phyloP scores from a whole-genome alignment of 64 coral and sea anemone genomes.

The Porites australiensis region DNA sequence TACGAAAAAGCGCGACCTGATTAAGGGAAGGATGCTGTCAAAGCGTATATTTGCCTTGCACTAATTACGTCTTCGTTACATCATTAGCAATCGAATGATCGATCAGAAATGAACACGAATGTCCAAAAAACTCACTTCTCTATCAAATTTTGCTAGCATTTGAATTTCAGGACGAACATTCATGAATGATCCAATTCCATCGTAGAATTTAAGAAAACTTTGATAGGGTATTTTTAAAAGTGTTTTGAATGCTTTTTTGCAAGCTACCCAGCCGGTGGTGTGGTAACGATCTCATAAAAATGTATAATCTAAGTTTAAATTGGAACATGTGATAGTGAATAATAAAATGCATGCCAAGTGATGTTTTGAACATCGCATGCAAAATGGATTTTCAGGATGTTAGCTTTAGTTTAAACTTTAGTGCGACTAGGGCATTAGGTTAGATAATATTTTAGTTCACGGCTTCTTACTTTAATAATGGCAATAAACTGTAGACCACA shows the following conservation, averaged over 20 bases:
- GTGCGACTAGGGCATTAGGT: no score
- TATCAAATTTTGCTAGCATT: background rate
- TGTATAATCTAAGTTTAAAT: background rate
- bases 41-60: constrained; percentile 15
- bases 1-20: constrained; percentile 9
- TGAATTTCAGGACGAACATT: background rate
- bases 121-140: background rate
- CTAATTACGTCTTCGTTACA: constrained; percentile 22
- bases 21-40: background rate
- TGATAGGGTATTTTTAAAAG: background rate
- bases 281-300: background rate
- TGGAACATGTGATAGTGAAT: no score
- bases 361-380: no score
- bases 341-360: no score
- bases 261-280: background rate
- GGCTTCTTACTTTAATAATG: no score
- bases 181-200: background rate
- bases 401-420: no score
- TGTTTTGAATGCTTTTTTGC: background rate
- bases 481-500: no score
- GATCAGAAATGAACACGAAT: background rate
- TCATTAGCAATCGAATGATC: constrained; percentile 20
- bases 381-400: no score
- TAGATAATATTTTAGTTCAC: no score
- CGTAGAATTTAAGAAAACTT: background rate